Evolutionary conservation across 2,888 invertebrate genomes (phyloP).

Genomic region (Callimorpha dominula): DNA sequence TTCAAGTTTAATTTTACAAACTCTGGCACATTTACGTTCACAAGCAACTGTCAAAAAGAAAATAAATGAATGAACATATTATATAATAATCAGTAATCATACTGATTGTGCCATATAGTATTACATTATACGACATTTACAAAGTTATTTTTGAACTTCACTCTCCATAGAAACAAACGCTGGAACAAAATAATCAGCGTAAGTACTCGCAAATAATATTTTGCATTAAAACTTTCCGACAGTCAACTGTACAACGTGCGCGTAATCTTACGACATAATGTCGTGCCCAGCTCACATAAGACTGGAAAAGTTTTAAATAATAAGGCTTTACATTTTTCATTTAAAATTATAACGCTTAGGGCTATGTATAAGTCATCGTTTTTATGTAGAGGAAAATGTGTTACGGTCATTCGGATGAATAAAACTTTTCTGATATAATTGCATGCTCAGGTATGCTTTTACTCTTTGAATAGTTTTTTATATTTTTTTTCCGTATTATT

Average conservation of each 20-base stretch:
- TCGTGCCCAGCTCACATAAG: conserved; percentile 38
- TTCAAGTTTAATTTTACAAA: too few species aligned
- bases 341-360: conserved; percentile 39
- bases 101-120: background rate
- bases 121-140: background rate
- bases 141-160: background rate
- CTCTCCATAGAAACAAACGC: background rate
- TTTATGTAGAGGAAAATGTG: conserved; percentile 3
- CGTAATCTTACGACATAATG: conserved; percentile 38
- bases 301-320: conserved; percentile 44
- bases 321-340: conserved; percentile 48
- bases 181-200: background rate
- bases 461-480: too few species aligned
- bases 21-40: too few species aligned
- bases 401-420: background rate
- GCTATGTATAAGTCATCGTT: conserved; percentile 27
- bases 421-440: background rate
- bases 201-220: conserved; percentile 6
- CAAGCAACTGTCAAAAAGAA: too few species aligned
- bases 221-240: conserved; percentile 22
- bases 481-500: too few species aligned
- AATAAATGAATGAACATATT: too few species aligned
- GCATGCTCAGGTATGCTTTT: background rate
- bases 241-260: conserved; percentile 24
- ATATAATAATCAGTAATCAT: too few species aligned